Evolutionary conservation across 2,797 vertebrate species (phyloP), one percentile per base, ranked within the genome.

Genomic region (Ceryle rudis): DNA sequence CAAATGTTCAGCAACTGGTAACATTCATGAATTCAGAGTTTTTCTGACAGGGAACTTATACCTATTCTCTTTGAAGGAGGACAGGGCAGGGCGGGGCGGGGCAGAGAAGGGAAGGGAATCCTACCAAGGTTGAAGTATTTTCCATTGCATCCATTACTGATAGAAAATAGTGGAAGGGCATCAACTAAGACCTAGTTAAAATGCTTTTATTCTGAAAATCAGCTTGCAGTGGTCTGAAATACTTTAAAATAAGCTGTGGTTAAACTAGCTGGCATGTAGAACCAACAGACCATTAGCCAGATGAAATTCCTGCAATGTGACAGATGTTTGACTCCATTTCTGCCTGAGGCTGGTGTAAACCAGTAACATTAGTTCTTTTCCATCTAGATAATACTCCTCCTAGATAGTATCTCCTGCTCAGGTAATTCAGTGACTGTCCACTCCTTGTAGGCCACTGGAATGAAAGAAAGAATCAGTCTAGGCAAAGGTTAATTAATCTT

Each of bases 401-500:
- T 81, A 74, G 86, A 93, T 93, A 95, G 71, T 93, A 88, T 95
- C 94, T 92, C 61, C 89, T 89, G 49, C 58, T 91, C 81, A 96
- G 91, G 95, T 95, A 88, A 90, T 92, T 78, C 81, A 72, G 72
- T 83, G 86, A 75, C 81, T 95, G 87, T 86, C 93, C 91, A 75
- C 74, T 83, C 87, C 89, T 92, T 93, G 35, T 86, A 86, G 90
- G 70, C 47, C 70, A 81, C 75, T 87, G 91, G 79, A 93, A 91
- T 89, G 79, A 92, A 93, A 47, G 61, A 89, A 96, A 91, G 57
- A 33, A 93, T 81, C 66, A 78, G 73, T 19, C 77, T 70, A 69
- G 86, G 93, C 78, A 97, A 94, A 97, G 97, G 70, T 93, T 97
- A 98, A 97, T 98, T 98, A 96, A 96, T 97, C 94, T 96, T 97